phyloP scores from a whole-genome alignment of 2,888 invertebrate genomes.

The Lathronympha strigana region DNA sequence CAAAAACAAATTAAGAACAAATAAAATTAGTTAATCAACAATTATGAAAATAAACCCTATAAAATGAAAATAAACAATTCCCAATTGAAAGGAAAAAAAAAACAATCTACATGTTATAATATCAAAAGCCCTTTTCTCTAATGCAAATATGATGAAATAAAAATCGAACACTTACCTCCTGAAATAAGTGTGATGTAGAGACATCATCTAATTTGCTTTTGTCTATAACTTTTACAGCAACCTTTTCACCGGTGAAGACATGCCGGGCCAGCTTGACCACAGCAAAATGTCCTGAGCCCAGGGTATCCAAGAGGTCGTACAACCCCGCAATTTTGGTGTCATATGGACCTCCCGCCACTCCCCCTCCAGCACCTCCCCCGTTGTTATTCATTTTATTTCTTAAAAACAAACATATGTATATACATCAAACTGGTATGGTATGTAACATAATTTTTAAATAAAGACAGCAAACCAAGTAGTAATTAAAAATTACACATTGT shows the following conservation, averaged over 20 bases:
- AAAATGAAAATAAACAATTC: too few species aligned
- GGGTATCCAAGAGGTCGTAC: constrained; percentile 98
- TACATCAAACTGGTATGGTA: constrained; percentile 12
- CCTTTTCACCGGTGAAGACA: constrained; percentile 99
- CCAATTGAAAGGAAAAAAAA: too few species aligned
- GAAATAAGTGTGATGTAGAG: constrained; percentile 97
- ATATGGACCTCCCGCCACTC: constrained; percentile 82
- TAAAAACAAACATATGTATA: constrained; percentile 37
- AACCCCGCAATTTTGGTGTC: constrained; percentile 97
- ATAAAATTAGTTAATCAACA: too few species aligned
- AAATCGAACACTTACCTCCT: constrained; percentile 88
- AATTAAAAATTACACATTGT: too few species aligned
- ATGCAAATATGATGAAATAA: neutral
- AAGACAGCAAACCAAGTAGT: neutral
- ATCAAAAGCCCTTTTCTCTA: too few species aligned
- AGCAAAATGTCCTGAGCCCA: constrained; percentile 99
- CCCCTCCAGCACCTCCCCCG: constrained; percentile 61
- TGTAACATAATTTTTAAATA: neutral
- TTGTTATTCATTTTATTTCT: constrained; percentile 69
- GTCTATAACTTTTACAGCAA: constrained; percentile 99
- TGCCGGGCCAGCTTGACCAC: constrained; percentile 99
- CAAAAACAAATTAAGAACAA: too few species aligned
- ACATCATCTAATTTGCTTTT: constrained; percentile 98
- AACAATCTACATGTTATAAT: too few species aligned
- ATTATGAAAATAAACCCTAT: too few species aligned